Evolutionary conservation across 2,888 invertebrate species (phyloP).

Genomic region (Lepas anatifera): DNA sequence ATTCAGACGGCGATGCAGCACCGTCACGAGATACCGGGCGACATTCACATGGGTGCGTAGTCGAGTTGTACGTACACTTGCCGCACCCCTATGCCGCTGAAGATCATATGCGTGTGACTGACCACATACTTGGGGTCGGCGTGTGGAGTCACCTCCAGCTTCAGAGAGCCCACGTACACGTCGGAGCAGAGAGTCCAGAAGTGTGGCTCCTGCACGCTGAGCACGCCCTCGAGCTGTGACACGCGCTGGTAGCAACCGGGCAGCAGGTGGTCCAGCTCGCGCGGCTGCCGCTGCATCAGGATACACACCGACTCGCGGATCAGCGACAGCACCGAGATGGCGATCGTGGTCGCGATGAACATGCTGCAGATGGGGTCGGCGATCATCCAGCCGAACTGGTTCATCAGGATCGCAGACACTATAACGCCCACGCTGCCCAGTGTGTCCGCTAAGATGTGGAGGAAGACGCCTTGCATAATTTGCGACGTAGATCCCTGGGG

Average conservation of each 20-base stretch:
- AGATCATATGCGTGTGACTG: conserved; percentile 86
- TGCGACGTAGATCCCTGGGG: conserved; percentile 55
- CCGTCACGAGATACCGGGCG: background rate
- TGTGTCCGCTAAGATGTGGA: conserved; percentile 93
- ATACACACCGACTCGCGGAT: conserved; percentile 65
- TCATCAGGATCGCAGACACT: conserved; percentile 84
- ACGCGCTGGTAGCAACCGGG: conserved; percentile 82
- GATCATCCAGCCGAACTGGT: conserved; percentile 94
- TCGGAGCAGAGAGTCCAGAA: conserved; percentile 98
- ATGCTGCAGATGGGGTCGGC: conserved; percentile 97
- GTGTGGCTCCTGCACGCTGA: conserved; percentile 87
- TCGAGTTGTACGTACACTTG: conserved; percentile 89
- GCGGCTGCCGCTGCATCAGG: conserved; percentile 88
- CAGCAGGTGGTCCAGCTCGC: conserved; percentile 61
- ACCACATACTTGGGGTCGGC: conserved; percentile 88
- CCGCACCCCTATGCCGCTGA: conserved; percentile 79
- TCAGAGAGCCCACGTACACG: conserved; percentile 80
- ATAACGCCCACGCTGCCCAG: conserved; percentile 95
- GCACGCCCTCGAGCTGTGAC: conserved; percentile 78
- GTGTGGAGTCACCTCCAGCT: conserved; percentile 84
- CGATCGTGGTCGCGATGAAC: conserved; percentile 84
- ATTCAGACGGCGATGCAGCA: too few species aligned
- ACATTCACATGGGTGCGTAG: conserved; percentile 57
- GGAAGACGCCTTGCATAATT: conserved; percentile 90
- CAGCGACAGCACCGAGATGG: conserved; percentile 53